Base-by-base conservation (phyloP, 2,888 invertebrate species). In the Leucozona laternaria region DNA sequence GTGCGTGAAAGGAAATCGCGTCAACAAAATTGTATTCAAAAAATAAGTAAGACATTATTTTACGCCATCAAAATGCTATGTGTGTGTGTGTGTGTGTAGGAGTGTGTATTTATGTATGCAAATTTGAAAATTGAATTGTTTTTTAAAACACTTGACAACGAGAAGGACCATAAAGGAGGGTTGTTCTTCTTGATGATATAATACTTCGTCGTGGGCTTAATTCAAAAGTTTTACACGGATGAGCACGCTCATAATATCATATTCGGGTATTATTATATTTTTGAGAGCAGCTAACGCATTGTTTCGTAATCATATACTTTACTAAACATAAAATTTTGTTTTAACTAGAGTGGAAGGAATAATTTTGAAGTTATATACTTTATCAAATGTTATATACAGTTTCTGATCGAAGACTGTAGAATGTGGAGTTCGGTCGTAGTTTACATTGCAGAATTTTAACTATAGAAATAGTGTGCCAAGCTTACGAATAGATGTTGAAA, bases 101-200 rank as follows among this genome's bases (percentile, higher is more conserved):
- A 11, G 60, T 7, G 4, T 40, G 15, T 43, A 43, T 43, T n/a
- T 20, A 31, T 48, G 34, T 37, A 68, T 68, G 68, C 37, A 68
- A 68, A 68, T 68, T 68, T 68, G 17, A 13, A 68, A 68, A 68
- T 68, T 68, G 68, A 68, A 53, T 68, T 68, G 68, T 68, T 66
- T 68, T 68, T 22, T 68, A 34, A 68, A 68, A 50, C 11, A 53
- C 68, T 53, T 50, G 48, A 66, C 31, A 66, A 34, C 6, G 22
- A 53, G 13, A 68, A 34, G n/a, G n/a, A n/a, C n/a, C n/a, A n/a
- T n/a, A n/a, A n/a, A n/a, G 1, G 68, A 68, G 50, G 53, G 68
- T 50, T 34, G 22, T 50, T 43, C 45, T 48, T 17, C 45, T 48
- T 48, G 31, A 31, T 31, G n/a, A n/a, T n/a, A n/a, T n/a, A n/a